Percentiles rank a stretch among this genome's conserved stretches.
These are phyloP conservation scores for Drosophila hydei DNA, from an alignment of 1,140 invertebrate genomes.

Conservation along the genomic window DNA sequence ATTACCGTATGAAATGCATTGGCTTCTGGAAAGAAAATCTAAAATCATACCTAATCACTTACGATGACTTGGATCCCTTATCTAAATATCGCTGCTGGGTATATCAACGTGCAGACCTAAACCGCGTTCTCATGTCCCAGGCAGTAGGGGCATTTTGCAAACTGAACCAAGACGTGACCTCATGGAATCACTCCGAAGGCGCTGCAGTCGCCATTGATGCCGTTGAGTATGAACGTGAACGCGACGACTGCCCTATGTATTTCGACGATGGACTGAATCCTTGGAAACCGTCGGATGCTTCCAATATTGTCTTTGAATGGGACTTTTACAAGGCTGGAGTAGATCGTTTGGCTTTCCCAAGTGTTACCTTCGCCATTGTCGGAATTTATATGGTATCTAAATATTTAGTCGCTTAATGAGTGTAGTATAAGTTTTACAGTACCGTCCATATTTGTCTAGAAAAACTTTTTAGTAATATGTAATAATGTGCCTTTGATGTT, in stretches of 20 bases:
- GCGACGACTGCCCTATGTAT: constrained; percentile 97
- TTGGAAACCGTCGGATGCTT: constrained; percentile 90
- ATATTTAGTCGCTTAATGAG: constrained; percentile 24
- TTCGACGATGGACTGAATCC: constrained; percentile 96
- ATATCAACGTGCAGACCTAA: constrained; percentile 97
- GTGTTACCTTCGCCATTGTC: constrained; percentile 11
- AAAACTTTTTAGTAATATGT: constrained; percentile 11
- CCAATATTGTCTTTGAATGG: constrained; percentile 87
- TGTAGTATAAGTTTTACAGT: constrained; percentile 10
- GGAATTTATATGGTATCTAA: constrained; percentile 25
- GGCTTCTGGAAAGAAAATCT: constrained; percentile 99
- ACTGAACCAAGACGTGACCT: constrained; percentile 94
- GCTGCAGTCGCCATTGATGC: constrained; percentile 95
- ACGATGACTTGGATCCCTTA: constrained; percentile 97
- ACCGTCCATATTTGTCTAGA: not conserved
- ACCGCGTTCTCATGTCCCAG: constrained; percentile 93
- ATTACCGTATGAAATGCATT: constrained; percentile 98
- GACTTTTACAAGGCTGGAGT: constrained; percentile 77
- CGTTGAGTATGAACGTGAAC: constrained; percentile 95
- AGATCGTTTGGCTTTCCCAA: constrained; percentile 4
- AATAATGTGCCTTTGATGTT: constrained; percentile 25
- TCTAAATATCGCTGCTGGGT: constrained; percentile 99
- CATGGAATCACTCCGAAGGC: constrained; percentile 94
- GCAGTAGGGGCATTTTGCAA: constrained; percentile 96
- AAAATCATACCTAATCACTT: constrained; percentile 98